phyloP scores from a whole-genome alignment of 2,113 vertebrate genomes.

The Agelaius phoeniceus region DNA sequence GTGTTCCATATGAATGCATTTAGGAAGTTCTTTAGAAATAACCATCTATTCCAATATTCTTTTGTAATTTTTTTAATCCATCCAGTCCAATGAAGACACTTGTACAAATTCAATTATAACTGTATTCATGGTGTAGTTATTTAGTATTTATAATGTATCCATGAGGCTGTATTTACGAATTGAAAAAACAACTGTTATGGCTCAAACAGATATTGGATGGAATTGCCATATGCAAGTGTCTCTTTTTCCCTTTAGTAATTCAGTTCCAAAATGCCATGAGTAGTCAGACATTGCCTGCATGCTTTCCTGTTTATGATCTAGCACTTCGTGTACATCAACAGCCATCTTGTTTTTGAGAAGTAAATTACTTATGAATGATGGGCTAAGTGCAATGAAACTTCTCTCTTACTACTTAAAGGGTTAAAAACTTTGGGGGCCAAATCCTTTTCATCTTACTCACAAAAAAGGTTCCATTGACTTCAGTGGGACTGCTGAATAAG shows the following conservation, averaged over 20 bases:
- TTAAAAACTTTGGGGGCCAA: slow-evolving; percentile 52
- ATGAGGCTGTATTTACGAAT: background rate
- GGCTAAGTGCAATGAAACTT: slow-evolving; percentile 57
- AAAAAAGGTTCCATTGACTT: background rate
- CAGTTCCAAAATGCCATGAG: background rate
- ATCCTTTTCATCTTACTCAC: slow-evolving; percentile 60
- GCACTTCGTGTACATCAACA: background rate
- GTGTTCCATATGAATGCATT: background rate
- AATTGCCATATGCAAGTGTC: background rate
- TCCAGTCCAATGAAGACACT: background rate
- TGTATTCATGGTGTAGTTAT: background rate
- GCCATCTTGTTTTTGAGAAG: background rate
- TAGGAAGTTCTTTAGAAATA: background rate
- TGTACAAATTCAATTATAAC: background rate
- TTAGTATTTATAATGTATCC: background rate
- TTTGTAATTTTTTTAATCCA: background rate
- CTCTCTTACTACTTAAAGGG: slow-evolving; percentile 46
- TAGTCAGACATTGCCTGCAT: background rate
- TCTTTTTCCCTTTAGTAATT: background rate
- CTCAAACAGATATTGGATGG: background rate
- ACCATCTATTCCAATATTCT: background rate
- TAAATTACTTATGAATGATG: slow-evolving; percentile 25
- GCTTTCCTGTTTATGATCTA: background rate
- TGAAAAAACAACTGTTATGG: background rate
- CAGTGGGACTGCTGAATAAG: slow-evolving; percentile 16